Evolutionary conservation across 2,797 vertebrate genomes (phyloP).

Genomic region (Glyptemys insculpta): DNA sequence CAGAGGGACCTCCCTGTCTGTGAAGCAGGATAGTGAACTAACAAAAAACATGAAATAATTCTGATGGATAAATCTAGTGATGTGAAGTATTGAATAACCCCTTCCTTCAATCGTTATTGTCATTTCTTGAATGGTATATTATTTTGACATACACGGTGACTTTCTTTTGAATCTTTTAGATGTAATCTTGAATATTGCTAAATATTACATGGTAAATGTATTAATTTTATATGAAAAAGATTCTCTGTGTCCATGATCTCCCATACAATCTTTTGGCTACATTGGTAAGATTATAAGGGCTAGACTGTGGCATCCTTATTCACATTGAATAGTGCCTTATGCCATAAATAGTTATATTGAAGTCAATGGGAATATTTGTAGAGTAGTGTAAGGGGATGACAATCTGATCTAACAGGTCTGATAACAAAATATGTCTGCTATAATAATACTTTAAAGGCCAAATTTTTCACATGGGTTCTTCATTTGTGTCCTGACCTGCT

Average conservation of each 20-base stretch:
- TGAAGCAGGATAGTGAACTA: neutral
- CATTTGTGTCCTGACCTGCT: neutral
- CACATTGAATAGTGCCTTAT: neutral
- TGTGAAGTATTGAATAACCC: neutral
- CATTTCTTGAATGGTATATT: neutral
- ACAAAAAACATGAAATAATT: neutral
- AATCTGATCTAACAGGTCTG: neutral
- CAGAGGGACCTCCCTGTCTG: neutral
- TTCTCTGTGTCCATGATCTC: neutral
- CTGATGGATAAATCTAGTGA: neutral
- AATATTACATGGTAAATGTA: too few species aligned
- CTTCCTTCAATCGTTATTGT: neutral
- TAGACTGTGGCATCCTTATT: neutral
- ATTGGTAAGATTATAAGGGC: accelerated
- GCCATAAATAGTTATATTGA: neutral
- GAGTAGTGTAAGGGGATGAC: neutral
- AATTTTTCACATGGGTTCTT: neutral
- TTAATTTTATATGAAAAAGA: neutral
- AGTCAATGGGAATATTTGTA: neutral
- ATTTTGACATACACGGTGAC: neutral
- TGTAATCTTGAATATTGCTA: neutral
- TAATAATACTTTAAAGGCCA: neutral
- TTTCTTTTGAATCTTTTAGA: neutral
- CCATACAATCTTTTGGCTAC: neutral
- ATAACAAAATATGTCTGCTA: neutral